phyloP scores from a whole-genome alignment of 2,113 vertebrate species.

The Nothoprocta perdicaria region DNA sequence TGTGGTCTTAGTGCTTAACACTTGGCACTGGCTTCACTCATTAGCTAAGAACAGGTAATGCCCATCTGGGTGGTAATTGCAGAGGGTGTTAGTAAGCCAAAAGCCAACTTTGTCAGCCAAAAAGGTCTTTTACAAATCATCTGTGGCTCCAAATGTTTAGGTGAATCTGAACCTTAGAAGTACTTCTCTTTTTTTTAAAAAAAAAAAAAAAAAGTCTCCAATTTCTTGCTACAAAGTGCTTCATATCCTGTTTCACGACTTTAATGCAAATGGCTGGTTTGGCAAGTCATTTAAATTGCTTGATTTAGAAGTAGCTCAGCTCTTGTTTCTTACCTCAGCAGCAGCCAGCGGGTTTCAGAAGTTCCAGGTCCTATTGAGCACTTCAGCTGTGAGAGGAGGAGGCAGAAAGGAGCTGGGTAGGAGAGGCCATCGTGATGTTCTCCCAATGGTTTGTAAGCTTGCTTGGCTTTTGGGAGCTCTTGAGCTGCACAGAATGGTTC shows the following conservation, averaged over 20 bases:
- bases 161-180: conserved; percentile 44
- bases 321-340: neutral
- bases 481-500: neutral
- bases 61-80: conserved; percentile 38
- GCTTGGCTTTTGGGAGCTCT: neutral
- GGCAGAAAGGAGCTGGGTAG: neutral
- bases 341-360: too few species aligned
- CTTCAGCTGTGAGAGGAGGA: neutral
- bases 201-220: neutral
- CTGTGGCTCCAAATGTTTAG: neutral
- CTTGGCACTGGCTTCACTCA: conserved; percentile 1
- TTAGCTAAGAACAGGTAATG: conserved; percentile 33
- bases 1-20: neutral
- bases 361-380: neutral
- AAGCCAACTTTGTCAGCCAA: neutral
- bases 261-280: conserved; percentile 34
- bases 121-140: conserved; percentile 32
- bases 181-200: neutral
- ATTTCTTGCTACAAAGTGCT: conserved; percentile 21
- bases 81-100: neutral
- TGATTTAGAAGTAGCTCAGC: neutral
- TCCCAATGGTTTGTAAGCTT: neutral
- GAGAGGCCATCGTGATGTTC: neutral
- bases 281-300: neutral
- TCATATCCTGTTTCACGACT: neutral